phyloP scores from a whole-genome alignment of 53 echinoderm and acorn worm species.

The Astropecten irregularis region DNA sequence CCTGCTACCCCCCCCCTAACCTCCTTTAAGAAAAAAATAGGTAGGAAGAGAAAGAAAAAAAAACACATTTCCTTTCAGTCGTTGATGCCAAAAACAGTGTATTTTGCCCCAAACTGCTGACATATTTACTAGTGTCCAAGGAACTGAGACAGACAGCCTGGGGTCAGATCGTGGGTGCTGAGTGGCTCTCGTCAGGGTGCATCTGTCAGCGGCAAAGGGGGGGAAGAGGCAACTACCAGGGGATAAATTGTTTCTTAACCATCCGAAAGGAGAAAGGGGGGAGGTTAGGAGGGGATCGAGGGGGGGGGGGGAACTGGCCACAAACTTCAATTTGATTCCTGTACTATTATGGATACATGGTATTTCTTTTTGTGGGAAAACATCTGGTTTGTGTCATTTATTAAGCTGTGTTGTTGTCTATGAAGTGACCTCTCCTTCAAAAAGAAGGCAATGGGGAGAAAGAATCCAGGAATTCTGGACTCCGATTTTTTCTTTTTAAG shows the following conservation, averaged over 20 bases:
- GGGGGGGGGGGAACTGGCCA: no score
- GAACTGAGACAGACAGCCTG: slow-evolving; percentile 23
- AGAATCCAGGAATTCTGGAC: slow-evolving; percentile 12
- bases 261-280: no score
- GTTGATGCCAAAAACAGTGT: slow-evolving; percentile 14
- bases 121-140: slow-evolving; percentile 51
- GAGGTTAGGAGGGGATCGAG: no score
- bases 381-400: slow-evolving; percentile 27
- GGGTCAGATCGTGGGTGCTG: slow-evolving; percentile 48
- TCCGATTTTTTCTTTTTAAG: not conserved
- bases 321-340: no score
- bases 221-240: not conserved
- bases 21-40: no score
- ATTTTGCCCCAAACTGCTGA: slow-evolving; percentile 37
- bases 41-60: no score
- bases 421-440: not conserved
- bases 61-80: no score
- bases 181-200: not conserved
- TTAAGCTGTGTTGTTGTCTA: not conserved
- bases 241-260: slow-evolving; percentile 41
- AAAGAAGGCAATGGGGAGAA: no score
- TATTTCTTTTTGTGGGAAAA: no score
- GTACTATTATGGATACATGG: no score
- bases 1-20: no score
- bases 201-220: slow-evolving; percentile 4